Evolutionary conservation across 2,797 vertebrate species (phyloP), one percentile per base, ranked within the genome.

Genomic region (Alosa sapidissima): DNA sequence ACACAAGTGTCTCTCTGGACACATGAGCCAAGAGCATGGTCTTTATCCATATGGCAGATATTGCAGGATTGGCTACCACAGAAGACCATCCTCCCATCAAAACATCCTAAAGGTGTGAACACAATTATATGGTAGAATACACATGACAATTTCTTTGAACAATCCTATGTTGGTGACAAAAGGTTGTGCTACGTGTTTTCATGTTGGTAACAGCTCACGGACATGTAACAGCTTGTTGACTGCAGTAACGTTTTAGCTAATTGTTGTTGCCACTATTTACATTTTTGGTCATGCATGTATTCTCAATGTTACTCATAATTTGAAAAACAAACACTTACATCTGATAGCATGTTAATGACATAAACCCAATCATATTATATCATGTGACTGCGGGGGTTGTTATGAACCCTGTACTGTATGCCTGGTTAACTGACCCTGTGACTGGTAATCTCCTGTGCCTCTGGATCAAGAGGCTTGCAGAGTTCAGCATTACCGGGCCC

Each of bases 371-470:
- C 36, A 78, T 47, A 21, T 8, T 24, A 51, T 65, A 78, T n/a
- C 72, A 19, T 47, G 72, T 78, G 72, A 19, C 72, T 47, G 72
- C 14, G 41, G 21, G 2, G 28, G 14, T 47, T 78, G 72, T 45
- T 78, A 47, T 78, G 72, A 78, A 78, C 72, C 36, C 41, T 78
- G 72, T 78, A 45, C 72, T 45, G 9, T 78, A 78, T 14, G 41
- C 5, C 72, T 72, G 45, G 72, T 78, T 78, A 78, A 78, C 72
- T 13, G 5, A 78, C 72, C 72, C 72, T 78, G 72, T 78, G 72
- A 78, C 72, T 78, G 41, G 72, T 78, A 78, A 78, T 78, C 72
- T 78, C 72, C 72, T 47, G 72, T 78, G 72, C 72, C 72, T 78
- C 14, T 19, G 72, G 72, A 78, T 78, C 72, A 78, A 78, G 72